A percentile compares a stretch with the other conserved stretches of the same genome.
These are phyloP conservation scores for Tanytarsus gracilentus DNA, from an alignment of 2,888 invertebrate species.

Conservation along the genomic window DNA sequence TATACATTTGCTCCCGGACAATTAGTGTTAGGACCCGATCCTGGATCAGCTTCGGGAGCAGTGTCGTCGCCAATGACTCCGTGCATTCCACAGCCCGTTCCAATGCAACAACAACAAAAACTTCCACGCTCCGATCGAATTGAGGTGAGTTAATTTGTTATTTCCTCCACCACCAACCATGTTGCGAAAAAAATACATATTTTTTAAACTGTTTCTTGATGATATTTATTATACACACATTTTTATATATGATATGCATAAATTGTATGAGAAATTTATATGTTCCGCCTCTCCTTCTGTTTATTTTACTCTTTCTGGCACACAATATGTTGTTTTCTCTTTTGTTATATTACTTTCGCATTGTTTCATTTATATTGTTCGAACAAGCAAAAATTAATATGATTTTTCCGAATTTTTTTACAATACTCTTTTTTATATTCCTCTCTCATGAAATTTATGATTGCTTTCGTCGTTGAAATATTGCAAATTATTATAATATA, in stretches of 20 bases:
- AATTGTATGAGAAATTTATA: neutral
- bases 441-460: constrained; percentile 23
- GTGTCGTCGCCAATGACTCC: constrained; percentile 65
- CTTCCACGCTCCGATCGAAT: constrained; percentile 90
- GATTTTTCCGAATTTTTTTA: no score
- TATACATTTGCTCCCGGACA: constrained; percentile 83
- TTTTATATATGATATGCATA: neutral
- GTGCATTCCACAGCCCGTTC: constrained; percentile 75
- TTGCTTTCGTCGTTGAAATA: constrained; percentile 26
- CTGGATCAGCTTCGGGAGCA: constrained; percentile 49
- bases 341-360: neutral
- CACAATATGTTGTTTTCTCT: neutral
- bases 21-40: constrained; percentile 84
- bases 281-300: neutral
- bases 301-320: neutral
- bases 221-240: neutral
- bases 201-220: neutral
- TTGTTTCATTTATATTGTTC: neutral
- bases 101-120: constrained; percentile 82
- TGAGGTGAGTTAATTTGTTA: constrained; percentile 63
- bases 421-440: no score
- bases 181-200: neutral
- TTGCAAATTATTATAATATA: constrained; percentile 17
- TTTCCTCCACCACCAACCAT: neutral
- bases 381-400: neutral